Conservation (phyloP, 2,797 vertebrate species). For the Hybognathus amarus region DNA sequence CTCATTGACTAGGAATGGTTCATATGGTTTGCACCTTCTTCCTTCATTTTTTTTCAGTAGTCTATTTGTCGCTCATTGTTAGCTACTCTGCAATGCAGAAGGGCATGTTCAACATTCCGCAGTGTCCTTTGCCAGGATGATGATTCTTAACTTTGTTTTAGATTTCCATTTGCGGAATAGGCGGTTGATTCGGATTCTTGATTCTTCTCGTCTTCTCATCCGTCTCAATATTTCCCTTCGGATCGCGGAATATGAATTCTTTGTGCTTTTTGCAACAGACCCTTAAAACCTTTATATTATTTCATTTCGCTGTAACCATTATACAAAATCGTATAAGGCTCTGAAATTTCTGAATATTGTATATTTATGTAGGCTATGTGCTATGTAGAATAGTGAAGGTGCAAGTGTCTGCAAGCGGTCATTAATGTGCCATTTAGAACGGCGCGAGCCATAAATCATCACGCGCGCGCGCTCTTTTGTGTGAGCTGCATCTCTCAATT, state of each 20-base stretch:
- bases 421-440: neutral
- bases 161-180: neutral
- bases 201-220: neutral
- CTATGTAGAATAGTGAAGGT: neutral
- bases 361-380: neutral
- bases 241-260: neutral
- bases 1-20: neutral
- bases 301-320: neutral
- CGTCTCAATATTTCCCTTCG: neutral
- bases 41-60: neutral
- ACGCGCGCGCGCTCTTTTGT: neutral
- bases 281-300: neutral
- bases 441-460: neutral
- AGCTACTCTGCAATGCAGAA: neutral
- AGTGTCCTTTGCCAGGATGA: neutral
- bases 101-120: neutral
- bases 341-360: neutral
- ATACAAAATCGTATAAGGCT: neutral
- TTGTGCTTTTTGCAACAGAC: neutral
- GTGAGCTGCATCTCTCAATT: slow-evolving; percentile 19
- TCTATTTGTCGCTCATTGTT: neutral
- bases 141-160: neutral
- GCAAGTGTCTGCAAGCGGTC: slow-evolving; percentile 14
- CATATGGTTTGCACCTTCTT: neutral
- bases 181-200: neutral